Base-by-base conservation (phyloP, 2,797 vertebrate species). In the Lacerta bilineata region DNA sequence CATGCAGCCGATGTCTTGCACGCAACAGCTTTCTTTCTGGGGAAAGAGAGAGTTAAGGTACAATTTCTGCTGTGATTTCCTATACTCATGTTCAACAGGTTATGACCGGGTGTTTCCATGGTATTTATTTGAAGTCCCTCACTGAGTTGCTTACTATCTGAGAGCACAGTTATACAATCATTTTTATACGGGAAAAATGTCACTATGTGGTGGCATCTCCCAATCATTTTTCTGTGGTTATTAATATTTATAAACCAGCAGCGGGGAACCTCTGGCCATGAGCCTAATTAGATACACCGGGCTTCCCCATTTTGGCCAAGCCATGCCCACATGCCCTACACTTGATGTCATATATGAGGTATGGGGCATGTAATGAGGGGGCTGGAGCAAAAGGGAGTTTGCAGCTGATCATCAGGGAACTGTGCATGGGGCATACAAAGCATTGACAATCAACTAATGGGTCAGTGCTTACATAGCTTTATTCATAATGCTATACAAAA, bases 21-120 rank as follows among this genome's bases (percentile, higher is more conserved):
- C 0, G 97, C 97, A 83, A 98, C 97, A 0, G 97, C 97, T 13
- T 98, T 97, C 93, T 98, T 98, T 85, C 96, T 98, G 0, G 88
- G 96, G 18, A 97, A 97, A 90, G 97, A 98, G 7, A 95, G 94
- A 95, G 97, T 98, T 43, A 98, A 98, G 97, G 97, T 98, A 97
- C 74, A 85, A 25, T 50, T 88, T 27, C n/a, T 46, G 5, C 20
- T 36, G 55, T 8, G 76, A 87, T 64, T 72, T 23, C 86, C n/a
- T 90, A 1, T 84, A 20, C 39, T 6, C 23, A 1, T 77, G 11
- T 43, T 74, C 39, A 20, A 10, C 59, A 61, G 23, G 59, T 61
- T 61, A 61, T 61, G 17, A 61, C 18, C 17, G 18, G 11, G 13
- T 55, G 50, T n/a, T 74, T 36, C 33, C 46, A 59, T 43, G 50